phyloP scores from a whole-genome alignment of 2,113 vertebrate genomes.

The Plectropomus leopardus region DNA sequence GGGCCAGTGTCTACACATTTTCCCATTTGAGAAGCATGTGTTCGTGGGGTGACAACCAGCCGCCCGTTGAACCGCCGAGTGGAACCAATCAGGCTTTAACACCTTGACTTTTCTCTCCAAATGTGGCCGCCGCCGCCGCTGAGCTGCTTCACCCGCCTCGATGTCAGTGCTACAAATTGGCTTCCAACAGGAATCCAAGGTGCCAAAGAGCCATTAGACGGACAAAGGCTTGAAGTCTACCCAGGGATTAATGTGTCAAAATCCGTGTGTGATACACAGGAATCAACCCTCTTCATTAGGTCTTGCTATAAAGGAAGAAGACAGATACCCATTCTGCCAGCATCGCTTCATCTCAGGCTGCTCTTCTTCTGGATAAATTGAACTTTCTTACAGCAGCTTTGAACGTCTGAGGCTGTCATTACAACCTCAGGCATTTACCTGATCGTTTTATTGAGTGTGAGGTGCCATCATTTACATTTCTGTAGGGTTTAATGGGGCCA shows the following conservation, averaged over 20 bases:
- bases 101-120: slow-evolving; percentile 78
- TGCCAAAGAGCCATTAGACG: slow-evolving; percentile 84
- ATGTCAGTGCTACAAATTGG: slow-evolving; percentile 83
- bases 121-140: slow-evolving; percentile 60
- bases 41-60: slow-evolving; percentile 71
- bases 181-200: slow-evolving; percentile 83
- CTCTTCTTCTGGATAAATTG: slow-evolving; percentile 11
- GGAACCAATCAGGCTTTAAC: slow-evolving; percentile 85
- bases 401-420: not conserved
- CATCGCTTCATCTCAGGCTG: not conserved
- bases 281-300: slow-evolving; percentile 76
- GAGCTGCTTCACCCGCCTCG: slow-evolving; percentile 57
- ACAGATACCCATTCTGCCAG: slow-evolving; percentile 16
- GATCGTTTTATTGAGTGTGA: slow-evolving; percentile 14
- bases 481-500: not conserved
- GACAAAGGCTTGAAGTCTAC: slow-evolving; percentile 78
- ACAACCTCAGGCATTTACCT: not conserved
- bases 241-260: slow-evolving; percentile 75
- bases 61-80: slow-evolving; percentile 64
- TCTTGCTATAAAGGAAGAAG: slow-evolving; percentile 12
- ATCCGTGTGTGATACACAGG: slow-evolving; percentile 44
- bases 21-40: slow-evolving; percentile 63
- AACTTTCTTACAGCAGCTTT: not conserved
- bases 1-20: slow-evolving; percentile 65
- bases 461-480: not conserved